These are phyloP conservation scores for Brachionus paranguensis DNA, from an alignment of 1,140 invertebrate genomes.

Conservation along the genomic window DNA sequence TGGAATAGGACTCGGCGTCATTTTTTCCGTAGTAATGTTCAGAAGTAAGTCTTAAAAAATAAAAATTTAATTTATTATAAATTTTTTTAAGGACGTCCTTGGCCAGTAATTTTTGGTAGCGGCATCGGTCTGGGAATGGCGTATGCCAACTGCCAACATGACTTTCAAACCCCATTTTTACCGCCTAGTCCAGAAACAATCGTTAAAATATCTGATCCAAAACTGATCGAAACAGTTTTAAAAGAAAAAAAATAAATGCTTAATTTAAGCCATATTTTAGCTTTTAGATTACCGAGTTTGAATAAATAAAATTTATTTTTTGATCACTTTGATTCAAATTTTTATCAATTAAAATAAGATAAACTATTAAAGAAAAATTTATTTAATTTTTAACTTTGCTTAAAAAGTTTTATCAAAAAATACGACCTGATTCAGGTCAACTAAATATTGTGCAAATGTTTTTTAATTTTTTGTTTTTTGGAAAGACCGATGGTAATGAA, in stretches of 20 bases:
- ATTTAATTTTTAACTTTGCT: too few species aligned
- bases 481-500: slow-evolving; percentile 30
- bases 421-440: not conserved
- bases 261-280: not conserved
- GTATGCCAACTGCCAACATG: slow-evolving; percentile 58
- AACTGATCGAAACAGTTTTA: slow-evolving; percentile 22
- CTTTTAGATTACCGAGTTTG: slow-evolving; percentile 1
- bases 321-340: not conserved
- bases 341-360: not conserved
- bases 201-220: slow-evolving; percentile 29
- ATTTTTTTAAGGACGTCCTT: slow-evolving; percentile 47
- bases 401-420: not conserved
- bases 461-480: slow-evolving; percentile 35
- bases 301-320: not conserved
- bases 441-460: slow-evolving; percentile 35
- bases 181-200: not conserved
- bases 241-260: slow-evolving; percentile 33
- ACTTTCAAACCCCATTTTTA: slow-evolving; percentile 46
- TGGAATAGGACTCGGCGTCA: slow-evolving; percentile 56
- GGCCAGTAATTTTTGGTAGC: slow-evolving; percentile 52
- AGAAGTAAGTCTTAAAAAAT: slow-evolving; percentile 49
- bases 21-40: slow-evolving; percentile 57
- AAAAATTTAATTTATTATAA: not conserved
- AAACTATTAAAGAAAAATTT: not conserved
- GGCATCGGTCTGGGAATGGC: slow-evolving; percentile 57